These are phyloP conservation scores for Apodemus sylvaticus DNA, from an alignment of 2,113 vertebrate genomes.

Conservation along the genomic window DNA sequence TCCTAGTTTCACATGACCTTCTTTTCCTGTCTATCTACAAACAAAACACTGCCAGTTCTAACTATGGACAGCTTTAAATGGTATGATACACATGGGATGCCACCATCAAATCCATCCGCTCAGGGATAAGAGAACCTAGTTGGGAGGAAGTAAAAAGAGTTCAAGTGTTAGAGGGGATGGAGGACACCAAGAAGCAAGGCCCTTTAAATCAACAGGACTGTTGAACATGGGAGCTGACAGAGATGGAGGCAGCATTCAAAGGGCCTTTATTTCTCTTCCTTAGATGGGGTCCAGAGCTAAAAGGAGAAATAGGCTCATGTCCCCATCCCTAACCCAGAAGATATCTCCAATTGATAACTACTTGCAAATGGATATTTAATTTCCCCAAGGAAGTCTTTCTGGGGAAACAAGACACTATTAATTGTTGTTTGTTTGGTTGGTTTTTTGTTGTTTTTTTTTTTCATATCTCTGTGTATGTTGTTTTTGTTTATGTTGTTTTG, in stretches of 20 bases:
- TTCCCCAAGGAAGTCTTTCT: background rate
- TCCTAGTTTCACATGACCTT: background rate
- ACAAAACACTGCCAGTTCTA: background rate
- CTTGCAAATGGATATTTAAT: background rate
- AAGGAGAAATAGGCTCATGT: background rate
- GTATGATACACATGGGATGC: background rate
- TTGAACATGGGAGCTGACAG: background rate
- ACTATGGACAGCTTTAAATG: background rate
- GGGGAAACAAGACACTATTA: background rate
- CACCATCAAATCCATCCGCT: background rate
- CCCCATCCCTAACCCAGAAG: background rate
- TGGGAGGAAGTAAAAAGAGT: background rate
- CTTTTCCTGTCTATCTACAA: background rate
- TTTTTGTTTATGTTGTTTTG: too few relatives aligned
- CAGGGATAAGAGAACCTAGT: background rate
- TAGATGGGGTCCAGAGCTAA: background rate
- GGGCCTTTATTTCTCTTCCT: background rate
- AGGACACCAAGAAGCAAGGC: background rate
- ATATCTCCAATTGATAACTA: background rate
- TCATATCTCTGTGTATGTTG: too few relatives aligned
- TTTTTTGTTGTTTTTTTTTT: too few relatives aligned
- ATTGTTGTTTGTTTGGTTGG: too few relatives aligned
- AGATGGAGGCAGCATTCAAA: background rate
- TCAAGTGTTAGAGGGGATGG: background rate
- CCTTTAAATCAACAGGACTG: background rate